Evolutionary conservation across 2,888 invertebrate species (phyloP).

Genomic region (Aplocera efformata): DNA sequence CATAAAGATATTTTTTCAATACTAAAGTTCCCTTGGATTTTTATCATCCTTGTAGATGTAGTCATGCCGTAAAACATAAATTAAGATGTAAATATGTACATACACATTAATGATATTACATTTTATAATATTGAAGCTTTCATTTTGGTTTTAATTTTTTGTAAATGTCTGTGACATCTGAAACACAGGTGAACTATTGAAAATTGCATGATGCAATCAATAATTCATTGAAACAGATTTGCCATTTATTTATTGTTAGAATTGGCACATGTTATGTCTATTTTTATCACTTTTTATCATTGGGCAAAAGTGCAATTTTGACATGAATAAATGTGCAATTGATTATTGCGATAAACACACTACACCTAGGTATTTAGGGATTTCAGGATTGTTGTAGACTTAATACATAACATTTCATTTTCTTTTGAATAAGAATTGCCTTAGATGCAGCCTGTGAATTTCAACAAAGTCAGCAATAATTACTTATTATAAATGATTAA

Average conservation of each 20-base stretch:
- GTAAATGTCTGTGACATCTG: conserved; percentile 20
- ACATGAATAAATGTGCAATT: conserved; percentile 36
- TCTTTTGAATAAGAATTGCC: too few relatives aligned
- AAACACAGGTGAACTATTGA: conserved; percentile 22
- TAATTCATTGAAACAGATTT: conserved; percentile 21
- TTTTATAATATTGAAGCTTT: conserved; percentile 54
- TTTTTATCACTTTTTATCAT: conserved; percentile 25
- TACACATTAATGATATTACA: conserved; percentile 69
- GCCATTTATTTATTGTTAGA: conserved; percentile 40
- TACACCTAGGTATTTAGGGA: conserved; percentile 12
- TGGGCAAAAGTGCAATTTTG: conserved; percentile 38
- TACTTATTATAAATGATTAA: conserved; percentile 1
- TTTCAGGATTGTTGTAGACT: conserved; percentile 29
- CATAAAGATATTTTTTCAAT: conserved; percentile 36
- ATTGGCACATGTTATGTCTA: conserved; percentile 30
- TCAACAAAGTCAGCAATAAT: not conserved
- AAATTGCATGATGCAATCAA: conserved; percentile 26
- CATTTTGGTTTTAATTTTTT: conserved; percentile 48
- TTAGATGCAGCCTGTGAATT: too few relatives aligned
- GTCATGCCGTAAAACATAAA: conserved; percentile 47
- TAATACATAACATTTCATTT: conserved; percentile 15
- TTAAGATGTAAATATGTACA: conserved; percentile 78
- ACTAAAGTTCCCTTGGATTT: conserved; percentile 36
- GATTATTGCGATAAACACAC: conserved; percentile 4
- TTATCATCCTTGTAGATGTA: conserved; percentile 51